These are phyloP conservation scores for Ceriagrion tenellum DNA, from an alignment of 2,888 invertebrate genomes.

Conservation along the genomic window DNA sequence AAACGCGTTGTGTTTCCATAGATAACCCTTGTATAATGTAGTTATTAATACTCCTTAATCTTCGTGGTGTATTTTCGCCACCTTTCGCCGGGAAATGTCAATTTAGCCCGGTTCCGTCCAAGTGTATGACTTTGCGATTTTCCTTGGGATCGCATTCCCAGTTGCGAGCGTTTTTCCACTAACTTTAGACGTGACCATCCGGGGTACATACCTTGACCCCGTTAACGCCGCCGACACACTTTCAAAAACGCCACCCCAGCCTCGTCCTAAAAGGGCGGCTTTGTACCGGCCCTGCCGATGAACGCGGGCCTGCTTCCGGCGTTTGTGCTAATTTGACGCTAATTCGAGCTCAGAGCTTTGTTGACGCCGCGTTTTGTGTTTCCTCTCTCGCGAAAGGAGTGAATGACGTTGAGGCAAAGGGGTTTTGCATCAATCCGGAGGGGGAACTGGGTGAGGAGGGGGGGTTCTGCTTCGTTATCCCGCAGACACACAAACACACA, in stretches of 20 bases:
- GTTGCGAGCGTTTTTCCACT: too few species aligned
- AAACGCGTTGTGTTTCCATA: too few species aligned
- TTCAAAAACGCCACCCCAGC: not conserved
- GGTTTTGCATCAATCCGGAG: not conserved
- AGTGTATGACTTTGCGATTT: too few species aligned
- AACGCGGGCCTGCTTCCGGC: not conserved
- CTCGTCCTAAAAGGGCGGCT: not conserved
- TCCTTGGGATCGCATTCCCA: too few species aligned
- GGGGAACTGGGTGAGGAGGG: not conserved
- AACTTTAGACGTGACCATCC: too few species aligned
- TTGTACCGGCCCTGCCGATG: not conserved
- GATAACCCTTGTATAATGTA: too few species aligned
- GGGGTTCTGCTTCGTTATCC: not conserved
- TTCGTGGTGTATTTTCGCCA: too few species aligned
- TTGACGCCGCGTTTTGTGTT: not conserved
- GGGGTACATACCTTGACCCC: not conserved
- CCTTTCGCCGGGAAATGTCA: too few species aligned
- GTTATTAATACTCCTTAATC: too few species aligned
- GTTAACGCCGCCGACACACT: not conserved
- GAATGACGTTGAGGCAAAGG: not conserved
- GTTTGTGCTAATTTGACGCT: not conserved
- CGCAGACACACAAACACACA: not conserved
- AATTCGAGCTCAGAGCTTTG: not conserved
- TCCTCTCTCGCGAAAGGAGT: not conserved
- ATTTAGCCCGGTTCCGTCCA: too few species aligned